A percentile compares a stretch with the other conserved stretches of the same genome.
These are phyloP conservation scores for Atrichornis clamosus DNA, from an alignment of 2,113 vertebrate species.

Conservation along the genomic window DNA sequence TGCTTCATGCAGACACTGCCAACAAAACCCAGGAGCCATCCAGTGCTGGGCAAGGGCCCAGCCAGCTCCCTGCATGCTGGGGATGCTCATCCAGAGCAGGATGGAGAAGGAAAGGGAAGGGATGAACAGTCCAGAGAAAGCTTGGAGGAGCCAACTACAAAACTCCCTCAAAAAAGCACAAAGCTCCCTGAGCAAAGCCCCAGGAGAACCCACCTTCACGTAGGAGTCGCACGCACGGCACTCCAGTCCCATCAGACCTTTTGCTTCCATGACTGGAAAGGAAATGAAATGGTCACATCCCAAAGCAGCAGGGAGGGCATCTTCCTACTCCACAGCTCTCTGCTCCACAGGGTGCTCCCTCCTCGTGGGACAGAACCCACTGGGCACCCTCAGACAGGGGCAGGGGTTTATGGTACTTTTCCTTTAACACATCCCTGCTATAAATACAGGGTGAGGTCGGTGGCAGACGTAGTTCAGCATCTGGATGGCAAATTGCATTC, in stretches of 20 bases:
- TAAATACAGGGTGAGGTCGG: neutral
- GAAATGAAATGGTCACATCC: neutral
- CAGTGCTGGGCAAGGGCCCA: neutral
- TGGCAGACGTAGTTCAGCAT: neutral
- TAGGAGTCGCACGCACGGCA: conserved; percentile 73
- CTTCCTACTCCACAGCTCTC: rapidly evolving
- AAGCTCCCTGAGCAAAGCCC: neutral
- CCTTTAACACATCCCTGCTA: neutral
- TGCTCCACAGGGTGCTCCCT: neutral
- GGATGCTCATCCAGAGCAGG: neutral
- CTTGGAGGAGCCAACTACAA: neutral
- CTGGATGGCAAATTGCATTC: neutral
- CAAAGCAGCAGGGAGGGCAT: neutral
- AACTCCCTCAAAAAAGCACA: neutral
- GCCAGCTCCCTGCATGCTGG: neutral
- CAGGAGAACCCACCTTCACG: conserved; percentile 76
- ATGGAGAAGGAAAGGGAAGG: neutral
- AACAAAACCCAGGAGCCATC: neutral
- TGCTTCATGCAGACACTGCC: neutral
- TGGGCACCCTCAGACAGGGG: neutral
- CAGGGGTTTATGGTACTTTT: neutral
- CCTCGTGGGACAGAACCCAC: neutral
- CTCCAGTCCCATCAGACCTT: conserved; percentile 66
- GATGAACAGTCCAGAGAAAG: neutral
- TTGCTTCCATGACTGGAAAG: conserved; percentile 83